phyloP scores from a whole-genome alignment of 2,113 vertebrate species.

The Macrotis lagotis region DNA sequence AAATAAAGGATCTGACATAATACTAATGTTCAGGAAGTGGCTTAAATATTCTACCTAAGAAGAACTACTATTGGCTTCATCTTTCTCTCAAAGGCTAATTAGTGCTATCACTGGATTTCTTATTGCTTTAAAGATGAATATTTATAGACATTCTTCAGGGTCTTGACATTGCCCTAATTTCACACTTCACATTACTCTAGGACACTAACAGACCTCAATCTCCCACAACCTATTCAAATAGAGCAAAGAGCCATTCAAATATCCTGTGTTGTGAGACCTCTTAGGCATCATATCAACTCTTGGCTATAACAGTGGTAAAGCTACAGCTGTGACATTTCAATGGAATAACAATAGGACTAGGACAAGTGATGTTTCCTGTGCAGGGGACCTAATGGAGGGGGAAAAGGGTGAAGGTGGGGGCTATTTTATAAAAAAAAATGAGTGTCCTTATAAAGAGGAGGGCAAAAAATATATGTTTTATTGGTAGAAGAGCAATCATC shows the following conservation, averaged over 20 bases:
- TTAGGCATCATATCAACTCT: not conserved
- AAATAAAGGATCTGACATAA: not conserved
- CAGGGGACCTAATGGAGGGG: not conserved
- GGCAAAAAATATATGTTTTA: not conserved
- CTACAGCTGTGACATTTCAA: constrained; percentile 51
- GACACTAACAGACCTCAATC: not conserved
- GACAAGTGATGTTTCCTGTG: not conserved
- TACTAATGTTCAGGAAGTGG: not conserved
- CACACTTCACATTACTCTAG: not conserved
- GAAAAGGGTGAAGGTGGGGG: not conserved
- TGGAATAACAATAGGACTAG: not conserved
- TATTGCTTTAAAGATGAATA: accelerated
- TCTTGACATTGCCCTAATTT: not conserved
- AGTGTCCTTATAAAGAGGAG: not conserved
- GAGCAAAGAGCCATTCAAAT: not conserved
- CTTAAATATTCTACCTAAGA: not conserved
- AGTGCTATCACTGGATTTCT: not conserved
- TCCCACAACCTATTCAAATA: not conserved
- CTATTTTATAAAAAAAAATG: not conserved
- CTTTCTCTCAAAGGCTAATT: not conserved
- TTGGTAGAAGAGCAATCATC: accelerated
- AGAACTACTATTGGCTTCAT: too few relatives aligned
- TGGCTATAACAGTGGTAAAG: not conserved
- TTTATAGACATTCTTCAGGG: not conserved
- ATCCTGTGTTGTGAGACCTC: not conserved